Conservation (phyloP, 2,888 invertebrate genomes). For the Diadromus collaris region DNA sequence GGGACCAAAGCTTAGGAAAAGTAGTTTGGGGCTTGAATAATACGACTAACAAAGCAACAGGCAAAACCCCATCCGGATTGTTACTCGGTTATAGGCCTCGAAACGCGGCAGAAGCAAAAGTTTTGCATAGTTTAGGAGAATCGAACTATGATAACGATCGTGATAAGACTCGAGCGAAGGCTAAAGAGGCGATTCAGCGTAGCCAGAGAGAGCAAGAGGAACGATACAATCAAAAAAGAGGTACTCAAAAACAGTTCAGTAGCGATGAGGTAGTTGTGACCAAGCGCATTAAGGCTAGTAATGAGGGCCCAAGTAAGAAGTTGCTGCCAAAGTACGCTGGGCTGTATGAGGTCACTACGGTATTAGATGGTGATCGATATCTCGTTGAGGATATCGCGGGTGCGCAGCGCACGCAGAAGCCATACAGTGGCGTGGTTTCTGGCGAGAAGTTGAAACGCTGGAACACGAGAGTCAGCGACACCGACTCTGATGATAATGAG, state of each 20-base stretch:
- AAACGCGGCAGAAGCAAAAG: constrained; percentile 43
- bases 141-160: constrained; percentile 1
- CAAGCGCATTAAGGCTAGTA: constrained; percentile 36
- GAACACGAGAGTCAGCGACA: background rate
- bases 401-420: constrained; percentile 48
- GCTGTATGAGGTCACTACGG: constrained; percentile 56
- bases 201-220: constrained; percentile 39
- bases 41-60: constrained; percentile 53
- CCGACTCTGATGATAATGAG: background rate
- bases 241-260: constrained; percentile 25
- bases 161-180: constrained; percentile 4
- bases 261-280: constrained; percentile 56
- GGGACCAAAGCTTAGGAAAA: constrained; percentile 39
- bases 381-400: constrained; percentile 56
- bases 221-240: constrained; percentile 51
- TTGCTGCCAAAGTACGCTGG: constrained; percentile 59
- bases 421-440: constrained; percentile 47
- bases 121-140: constrained; percentile 42
- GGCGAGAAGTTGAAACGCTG: constrained; percentile 41
- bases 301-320: constrained; percentile 59
- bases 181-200: constrained; percentile 16
- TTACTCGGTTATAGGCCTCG: constrained; percentile 54
- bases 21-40: constrained; percentile 57
- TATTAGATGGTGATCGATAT: constrained; percentile 59
- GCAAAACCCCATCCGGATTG: constrained; percentile 49